Evolutionary conservation across 1,140 invertebrate species (phyloP).

Genomic region (Himalopsyche phryganea): DNA sequence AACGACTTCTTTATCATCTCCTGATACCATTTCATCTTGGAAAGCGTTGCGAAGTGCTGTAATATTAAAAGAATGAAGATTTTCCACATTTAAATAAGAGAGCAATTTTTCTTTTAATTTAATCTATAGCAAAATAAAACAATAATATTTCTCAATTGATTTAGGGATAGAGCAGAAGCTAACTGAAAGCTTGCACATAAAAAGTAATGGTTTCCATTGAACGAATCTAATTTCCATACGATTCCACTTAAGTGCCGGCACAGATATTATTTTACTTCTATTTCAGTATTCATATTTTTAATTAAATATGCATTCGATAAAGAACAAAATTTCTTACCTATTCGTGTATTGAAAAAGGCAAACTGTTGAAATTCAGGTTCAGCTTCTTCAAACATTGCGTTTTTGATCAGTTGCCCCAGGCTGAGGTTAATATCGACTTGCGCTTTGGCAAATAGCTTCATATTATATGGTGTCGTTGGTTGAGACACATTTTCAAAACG

Average conservation of each 20-base stretch:
- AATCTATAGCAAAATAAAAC: no score
- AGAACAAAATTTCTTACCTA: constrained; percentile 57
- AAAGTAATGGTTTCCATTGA: no score
- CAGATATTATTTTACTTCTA: no score
- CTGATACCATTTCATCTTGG: constrained; percentile 86
- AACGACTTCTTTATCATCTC: constrained; percentile 91
- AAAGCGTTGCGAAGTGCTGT: constrained; percentile 71
- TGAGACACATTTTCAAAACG: constrained; percentile 84
- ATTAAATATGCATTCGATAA: no score
- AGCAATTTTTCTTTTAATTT: not conserved
- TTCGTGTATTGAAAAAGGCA: constrained; percentile 94
- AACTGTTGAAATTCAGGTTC: constrained; percentile 96
- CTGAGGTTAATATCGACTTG: constrained; percentile 92
- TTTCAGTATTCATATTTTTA: no score
- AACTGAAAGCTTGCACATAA: no score
- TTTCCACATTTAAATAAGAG: not conserved
- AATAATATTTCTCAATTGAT: not conserved
- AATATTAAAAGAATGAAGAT: constrained; percentile 12
- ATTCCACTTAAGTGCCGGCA: no score
- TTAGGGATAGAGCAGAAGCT: no score
- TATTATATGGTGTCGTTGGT: constrained; percentile 59
- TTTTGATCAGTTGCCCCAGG: constrained; percentile 88
- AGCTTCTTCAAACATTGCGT: constrained; percentile 93
- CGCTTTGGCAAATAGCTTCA: constrained; percentile 89
- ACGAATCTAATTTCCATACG: no score